phyloP scores from a whole-genome alignment of 2,113 vertebrate species.

The Alosa alosa region DNA sequence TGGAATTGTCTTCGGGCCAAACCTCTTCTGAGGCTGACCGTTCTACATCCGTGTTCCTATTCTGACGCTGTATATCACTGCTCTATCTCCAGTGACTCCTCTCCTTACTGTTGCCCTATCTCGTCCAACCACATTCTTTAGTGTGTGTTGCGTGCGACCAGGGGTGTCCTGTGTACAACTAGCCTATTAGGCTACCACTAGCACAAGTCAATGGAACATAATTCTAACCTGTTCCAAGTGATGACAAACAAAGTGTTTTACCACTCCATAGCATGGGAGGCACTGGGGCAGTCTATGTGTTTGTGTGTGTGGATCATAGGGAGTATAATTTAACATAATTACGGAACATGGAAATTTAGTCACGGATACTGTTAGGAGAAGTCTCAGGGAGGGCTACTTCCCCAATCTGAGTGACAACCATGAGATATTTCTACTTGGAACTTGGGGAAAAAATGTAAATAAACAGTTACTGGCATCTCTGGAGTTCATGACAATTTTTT shows the following conservation, averaged over 20 bases:
- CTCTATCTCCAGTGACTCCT: not conserved
- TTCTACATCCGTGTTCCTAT: slow-evolving; percentile 7
- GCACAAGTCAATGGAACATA: not conserved
- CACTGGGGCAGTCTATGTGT: too few species aligned
- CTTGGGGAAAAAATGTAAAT: not conserved
- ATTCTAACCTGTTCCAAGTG: not conserved
- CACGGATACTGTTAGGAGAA: not conserved
- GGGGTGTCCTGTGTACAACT: not conserved
- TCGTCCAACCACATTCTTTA: slow-evolving; percentile 12
- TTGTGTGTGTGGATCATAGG: too few species aligned
- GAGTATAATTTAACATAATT: not conserved
- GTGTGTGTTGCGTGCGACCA: not conserved
- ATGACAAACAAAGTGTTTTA: not conserved
- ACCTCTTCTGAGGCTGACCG: not conserved
- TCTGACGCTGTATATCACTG: not conserved
- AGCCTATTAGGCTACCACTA: not conserved
- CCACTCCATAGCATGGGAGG: too few species aligned
- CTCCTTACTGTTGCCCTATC: not conserved
- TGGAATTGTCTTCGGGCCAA: not conserved
- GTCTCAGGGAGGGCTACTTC: not conserved
- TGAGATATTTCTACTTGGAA: not conserved
- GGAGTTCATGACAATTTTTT: not conserved
- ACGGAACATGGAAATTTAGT: not conserved
- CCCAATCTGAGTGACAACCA: not conserved
- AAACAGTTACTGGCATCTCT: not conserved